Evolutionary conservation across 2,113 vertebrate genomes (phyloP).

Genomic region (Panthera leo): DNA sequence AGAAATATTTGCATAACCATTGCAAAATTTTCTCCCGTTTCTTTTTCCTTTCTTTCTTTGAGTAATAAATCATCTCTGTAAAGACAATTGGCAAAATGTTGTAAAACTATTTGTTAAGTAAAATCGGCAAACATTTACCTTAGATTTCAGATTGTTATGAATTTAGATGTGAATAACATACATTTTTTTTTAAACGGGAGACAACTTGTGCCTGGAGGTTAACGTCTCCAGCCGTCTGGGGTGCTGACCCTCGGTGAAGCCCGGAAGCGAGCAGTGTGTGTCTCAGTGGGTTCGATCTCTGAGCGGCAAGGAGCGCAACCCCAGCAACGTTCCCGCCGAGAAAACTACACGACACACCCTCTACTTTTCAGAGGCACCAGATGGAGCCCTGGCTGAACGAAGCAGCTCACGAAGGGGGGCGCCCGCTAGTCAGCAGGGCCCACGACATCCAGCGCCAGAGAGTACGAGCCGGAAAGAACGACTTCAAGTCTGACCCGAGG

Average conservation of each 20-base stretch:
- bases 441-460: conserved; percentile 53
- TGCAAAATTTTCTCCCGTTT: background rate
- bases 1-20: background rate
- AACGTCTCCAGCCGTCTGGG: background rate
- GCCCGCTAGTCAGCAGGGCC: conserved; percentile 41
- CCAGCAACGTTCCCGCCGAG: background rate
- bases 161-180: background rate
- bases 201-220: background rate
- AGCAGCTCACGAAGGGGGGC: background rate
- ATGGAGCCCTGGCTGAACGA: background rate
- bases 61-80: background rate
- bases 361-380: background rate
- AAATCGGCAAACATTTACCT: background rate
- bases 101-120: background rate
- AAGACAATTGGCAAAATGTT: background rate
- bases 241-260: background rate
- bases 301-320: background rate
- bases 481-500: conserved; percentile 49
- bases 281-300: background rate
- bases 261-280: fast-evolving
- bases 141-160: background rate
- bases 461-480: background rate
- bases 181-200: background rate
- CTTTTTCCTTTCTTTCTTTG: background rate
- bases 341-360: background rate